These are phyloP conservation scores for Tetrax tetrax DNA, from an alignment of 2,113 vertebrate genomes.

Conservation along the genomic window DNA sequence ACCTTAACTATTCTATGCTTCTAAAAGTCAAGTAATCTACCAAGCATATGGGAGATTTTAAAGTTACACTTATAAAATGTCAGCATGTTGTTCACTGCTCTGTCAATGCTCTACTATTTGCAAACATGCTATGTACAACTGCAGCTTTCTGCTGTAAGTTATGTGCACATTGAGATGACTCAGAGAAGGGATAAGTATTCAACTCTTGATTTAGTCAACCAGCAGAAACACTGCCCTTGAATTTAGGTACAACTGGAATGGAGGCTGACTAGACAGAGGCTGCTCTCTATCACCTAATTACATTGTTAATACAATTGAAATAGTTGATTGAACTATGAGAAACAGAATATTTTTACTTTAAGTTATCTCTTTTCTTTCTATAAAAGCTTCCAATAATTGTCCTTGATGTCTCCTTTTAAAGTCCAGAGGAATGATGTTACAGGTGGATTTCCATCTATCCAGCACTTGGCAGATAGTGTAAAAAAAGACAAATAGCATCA, in stretches of 20 bases:
- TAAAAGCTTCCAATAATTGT: neutral
- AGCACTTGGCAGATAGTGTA: neutral
- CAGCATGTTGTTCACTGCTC: neutral
- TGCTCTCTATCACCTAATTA: neutral
- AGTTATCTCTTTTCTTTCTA: neutral
- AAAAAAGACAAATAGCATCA: neutral
- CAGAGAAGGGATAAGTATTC: neutral
- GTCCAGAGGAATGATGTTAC: neutral
- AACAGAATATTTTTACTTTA: neutral
- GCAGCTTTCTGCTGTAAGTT: neutral
- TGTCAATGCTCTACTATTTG: neutral
- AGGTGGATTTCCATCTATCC: neutral
- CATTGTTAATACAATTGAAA: neutral
- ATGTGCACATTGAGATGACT: neutral
- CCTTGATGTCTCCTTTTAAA: neutral
- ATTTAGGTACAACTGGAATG: neutral
- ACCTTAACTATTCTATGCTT: too few relatives aligned
- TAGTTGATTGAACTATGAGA: neutral
- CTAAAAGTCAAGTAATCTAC: neutral
- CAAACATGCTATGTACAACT: neutral
- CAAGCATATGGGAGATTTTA: neutral
- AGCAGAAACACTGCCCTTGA: neutral
- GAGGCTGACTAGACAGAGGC: neutral
- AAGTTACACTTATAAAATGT: neutral
- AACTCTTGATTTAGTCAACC: fast-evolving